These are phyloP conservation scores for Lutjanus erythropterus DNA, from an alignment of 2,113 vertebrate species.

Conservation along the genomic window DNA sequence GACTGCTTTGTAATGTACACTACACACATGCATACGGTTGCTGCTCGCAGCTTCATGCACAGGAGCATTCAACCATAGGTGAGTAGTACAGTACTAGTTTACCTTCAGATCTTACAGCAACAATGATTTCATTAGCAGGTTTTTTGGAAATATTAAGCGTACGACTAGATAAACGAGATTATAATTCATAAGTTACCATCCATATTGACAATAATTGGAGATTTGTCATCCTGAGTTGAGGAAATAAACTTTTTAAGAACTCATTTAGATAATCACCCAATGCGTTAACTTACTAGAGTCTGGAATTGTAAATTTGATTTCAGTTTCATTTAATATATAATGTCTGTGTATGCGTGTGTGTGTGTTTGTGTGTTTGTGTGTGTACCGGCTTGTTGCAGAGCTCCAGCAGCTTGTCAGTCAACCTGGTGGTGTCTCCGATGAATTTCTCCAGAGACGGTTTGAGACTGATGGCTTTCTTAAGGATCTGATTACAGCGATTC, in stretches of 20 bases:
- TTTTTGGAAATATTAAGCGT: too few relatives aligned
- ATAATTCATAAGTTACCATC: too few relatives aligned
- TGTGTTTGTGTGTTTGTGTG: slow-evolving; percentile 41
- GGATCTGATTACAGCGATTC: slow-evolving; percentile 96
- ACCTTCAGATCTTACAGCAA: too few relatives aligned
- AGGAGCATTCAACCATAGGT: too few relatives aligned
- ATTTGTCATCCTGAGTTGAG: background rate
- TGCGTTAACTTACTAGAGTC: background rate
- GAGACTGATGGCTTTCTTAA: slow-evolving; percentile 92
- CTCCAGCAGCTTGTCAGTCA: slow-evolving; percentile 96
- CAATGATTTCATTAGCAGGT: too few relatives aligned
- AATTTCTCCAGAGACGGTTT: slow-evolving; percentile 94
- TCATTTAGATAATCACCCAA: background rate
- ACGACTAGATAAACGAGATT: too few relatives aligned
- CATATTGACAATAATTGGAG: background rate
- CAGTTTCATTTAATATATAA: background rate
- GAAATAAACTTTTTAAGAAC: too few relatives aligned
- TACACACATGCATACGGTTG: too few relatives aligned
- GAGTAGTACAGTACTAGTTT: too few relatives aligned
- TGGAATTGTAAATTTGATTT: background rate
- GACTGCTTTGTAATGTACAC: too few relatives aligned
- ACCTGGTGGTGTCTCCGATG: slow-evolving; percentile 92
- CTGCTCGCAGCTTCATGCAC: too few relatives aligned
- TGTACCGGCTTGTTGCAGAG: slow-evolving; percentile 96
- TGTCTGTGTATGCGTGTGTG: background rate